These are phyloP conservation scores for Cosmia pyralina DNA, from an alignment of 2,888 invertebrate genomes.

Conservation along the genomic window DNA sequence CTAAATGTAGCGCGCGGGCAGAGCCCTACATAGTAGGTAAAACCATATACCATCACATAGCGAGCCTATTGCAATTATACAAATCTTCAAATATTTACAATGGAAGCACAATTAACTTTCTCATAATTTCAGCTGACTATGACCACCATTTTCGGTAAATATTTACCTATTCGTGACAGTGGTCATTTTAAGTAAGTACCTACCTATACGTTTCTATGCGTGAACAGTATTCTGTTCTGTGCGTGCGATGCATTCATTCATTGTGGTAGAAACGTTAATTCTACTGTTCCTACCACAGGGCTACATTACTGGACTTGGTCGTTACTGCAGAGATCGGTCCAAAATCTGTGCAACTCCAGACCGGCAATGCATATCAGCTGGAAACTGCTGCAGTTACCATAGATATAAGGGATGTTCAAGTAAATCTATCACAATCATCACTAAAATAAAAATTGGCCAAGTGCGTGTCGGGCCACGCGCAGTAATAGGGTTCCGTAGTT, in stretches of 20 bases:
- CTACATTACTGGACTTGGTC: conserved; percentile 4
- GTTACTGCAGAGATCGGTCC: conserved; percentile 19
- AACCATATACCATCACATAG: no score
- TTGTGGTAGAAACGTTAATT: not conserved
- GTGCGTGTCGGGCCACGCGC: no score
- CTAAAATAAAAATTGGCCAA: no score
- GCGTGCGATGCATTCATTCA: not conserved
- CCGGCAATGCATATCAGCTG: conserved; percentile 12
- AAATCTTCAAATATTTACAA: not conserved
- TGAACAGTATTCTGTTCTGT: no score
- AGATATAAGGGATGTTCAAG: conserved; percentile 1
- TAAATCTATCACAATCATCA: conserved; percentile 4
- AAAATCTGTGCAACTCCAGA: not conserved
- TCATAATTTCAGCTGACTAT: conserved; percentile 22
- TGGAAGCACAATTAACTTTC: not conserved
- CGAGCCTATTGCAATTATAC: no score
- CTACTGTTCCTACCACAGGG: not conserved
- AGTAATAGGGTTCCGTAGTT: no score
- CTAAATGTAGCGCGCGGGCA: no score
- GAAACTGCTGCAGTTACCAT: conserved; percentile 9
- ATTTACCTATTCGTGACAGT: conserved; percentile 10
- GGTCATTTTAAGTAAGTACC: conserved; percentile 33
- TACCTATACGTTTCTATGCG: no score
- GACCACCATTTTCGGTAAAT: conserved; percentile 1
- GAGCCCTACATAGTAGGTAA: no score